Conservation (phyloP, 92 coral and sea anemone species). For the Virgularia gustaviana region DNA sequence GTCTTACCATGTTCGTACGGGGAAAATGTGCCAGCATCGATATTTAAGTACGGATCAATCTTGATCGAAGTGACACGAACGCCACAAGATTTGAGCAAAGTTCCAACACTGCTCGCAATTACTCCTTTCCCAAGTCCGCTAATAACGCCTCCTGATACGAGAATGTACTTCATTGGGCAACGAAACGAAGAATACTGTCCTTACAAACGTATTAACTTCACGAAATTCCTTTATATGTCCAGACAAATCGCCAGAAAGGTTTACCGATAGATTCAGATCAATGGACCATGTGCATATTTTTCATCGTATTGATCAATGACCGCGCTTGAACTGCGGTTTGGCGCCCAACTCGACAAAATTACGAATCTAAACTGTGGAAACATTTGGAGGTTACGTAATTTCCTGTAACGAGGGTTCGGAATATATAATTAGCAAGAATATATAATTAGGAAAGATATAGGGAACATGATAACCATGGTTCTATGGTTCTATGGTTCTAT, state of each 20-base stretch:
- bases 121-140: slow-evolving; percentile 99
- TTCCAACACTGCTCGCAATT: slow-evolving; percentile 89
- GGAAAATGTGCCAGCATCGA: slow-evolving; percentile 97
- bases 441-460: background rate
- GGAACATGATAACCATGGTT: background rate
- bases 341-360: no score
- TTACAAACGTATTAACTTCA: background rate
- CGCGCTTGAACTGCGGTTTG: no score
- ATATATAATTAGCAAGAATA: background rate
- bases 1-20: slow-evolving; percentile 96
- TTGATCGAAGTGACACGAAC: slow-evolving; percentile 83
- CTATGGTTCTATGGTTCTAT: background rate
- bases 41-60: slow-evolving; percentile 93
- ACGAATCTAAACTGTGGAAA: no score
- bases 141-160: slow-evolving; percentile 96
- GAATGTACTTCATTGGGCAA: slow-evolving; percentile 76
- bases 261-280: no score
- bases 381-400: no score
- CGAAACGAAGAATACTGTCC: background rate
- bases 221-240: background rate
- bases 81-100: slow-evolving; percentile 82
- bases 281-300: background rate
- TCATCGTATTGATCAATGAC: no score
- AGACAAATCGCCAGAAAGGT: no score
- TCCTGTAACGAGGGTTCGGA: background rate